Base-by-base conservation (phyloP, 2,113 vertebrate species). In the Ellobius talpinus region DNA sequence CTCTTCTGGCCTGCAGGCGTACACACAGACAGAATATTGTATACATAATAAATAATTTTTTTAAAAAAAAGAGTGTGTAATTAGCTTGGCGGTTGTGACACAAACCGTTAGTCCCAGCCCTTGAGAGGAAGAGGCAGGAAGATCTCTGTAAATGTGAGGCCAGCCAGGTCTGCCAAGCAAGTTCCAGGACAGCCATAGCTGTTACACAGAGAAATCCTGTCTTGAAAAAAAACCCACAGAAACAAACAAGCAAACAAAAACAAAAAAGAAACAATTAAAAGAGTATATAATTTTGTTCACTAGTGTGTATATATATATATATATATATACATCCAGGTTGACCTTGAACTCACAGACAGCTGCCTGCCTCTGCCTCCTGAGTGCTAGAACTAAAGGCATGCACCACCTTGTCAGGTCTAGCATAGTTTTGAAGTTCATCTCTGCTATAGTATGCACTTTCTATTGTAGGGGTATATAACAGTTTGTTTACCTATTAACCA, bases 361-460 rank as follows among this genome's bases (percentile, higher is more conserved):
- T 5, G 7, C 66, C 66, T 68, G 31, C 33, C 31, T 70, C 33
- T 70, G 68, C 68, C n/a, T 73, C n/a, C 23, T 23, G 26, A 74
- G 73, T 76, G 73, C n/a, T 21, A n/a, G 72, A 39, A 19, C 36
- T 42, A 11, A 76, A 42, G 39, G 23, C 4, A 1, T 50, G 74
- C 3, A 17, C 26, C 74, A 29, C 42, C 65, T 36, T 70, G 8
- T 8, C 79, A 39, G 5, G 73, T 26, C 33, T 12, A 77, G 76
- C 78, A 2, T 24, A 23, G 31, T 61, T 63, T 61, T 8, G 55
- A 66, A 39, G 45, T 26, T 73, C 39, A 16, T 45, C n/a, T 24
- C 1, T 0, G 7, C 4, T 23, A 21, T 24, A 31, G 24, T 5
- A 1, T 2, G 33, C 24, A 2, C n/a, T 63, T 92, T 63, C 42